These are phyloP conservation scores for Anoplolepis gracilipes DNA, from an alignment of 1,140 invertebrate genomes.

Conservation along the genomic window DNA sequence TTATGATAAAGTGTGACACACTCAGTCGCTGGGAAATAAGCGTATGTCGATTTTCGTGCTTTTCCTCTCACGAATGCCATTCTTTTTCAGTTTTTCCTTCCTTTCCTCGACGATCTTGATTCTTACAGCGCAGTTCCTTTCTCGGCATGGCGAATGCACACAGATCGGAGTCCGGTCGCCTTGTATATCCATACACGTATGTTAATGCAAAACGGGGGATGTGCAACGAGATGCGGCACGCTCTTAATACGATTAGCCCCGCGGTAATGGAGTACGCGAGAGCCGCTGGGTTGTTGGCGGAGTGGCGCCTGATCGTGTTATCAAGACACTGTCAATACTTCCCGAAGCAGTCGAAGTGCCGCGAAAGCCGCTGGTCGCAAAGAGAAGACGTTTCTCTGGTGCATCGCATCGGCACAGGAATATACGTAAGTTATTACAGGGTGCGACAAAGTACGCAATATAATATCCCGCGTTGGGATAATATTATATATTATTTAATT, in stretches of 20 bases:
- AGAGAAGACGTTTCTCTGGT: slow-evolving; percentile 24
- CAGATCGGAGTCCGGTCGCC: slow-evolving; percentile 5
- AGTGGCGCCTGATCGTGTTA: slow-evolving; percentile 72
- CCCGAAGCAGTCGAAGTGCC: slow-evolving; percentile 58
- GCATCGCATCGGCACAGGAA: neutral
- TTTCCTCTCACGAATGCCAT: neutral
- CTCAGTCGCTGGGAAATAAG: too few relatives aligned
- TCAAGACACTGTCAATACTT: slow-evolving; percentile 74
- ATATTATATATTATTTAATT: too few relatives aligned
- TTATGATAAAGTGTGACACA: too few relatives aligned
- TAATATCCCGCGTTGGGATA: too few relatives aligned
- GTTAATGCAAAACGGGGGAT: slow-evolving; percentile 62
- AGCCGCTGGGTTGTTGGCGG: slow-evolving; percentile 55
- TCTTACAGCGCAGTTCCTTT: neutral
- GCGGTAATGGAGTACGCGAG: slow-evolving; percentile 75
- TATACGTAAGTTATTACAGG: neutral
- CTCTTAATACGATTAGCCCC: slow-evolving; percentile 72
- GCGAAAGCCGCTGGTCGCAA: slow-evolving; percentile 41
- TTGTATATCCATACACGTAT: slow-evolving; percentile 46
- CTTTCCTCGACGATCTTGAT: neutral
- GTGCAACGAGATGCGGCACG: slow-evolving; percentile 60
- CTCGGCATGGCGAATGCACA: neutral
- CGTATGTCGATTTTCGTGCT: too few relatives aligned
- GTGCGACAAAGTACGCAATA: neutral
- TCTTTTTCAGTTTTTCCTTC: neutral